phyloP scores from a whole-genome alignment of 2,888 invertebrate species.

The Resseliella maxima region DNA sequence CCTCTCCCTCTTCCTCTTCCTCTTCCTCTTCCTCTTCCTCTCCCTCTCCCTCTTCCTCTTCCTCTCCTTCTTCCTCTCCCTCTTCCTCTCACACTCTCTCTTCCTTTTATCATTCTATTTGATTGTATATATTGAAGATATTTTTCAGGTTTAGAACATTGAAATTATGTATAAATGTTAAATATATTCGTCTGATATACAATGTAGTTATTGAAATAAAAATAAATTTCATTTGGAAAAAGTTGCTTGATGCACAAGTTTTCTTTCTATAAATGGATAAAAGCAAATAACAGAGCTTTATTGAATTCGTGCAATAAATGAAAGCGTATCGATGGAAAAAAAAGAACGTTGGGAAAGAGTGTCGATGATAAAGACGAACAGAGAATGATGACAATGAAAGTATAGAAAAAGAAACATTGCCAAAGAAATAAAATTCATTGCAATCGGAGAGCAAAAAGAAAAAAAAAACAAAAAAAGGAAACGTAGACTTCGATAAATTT shows the following conservation, averaged over 20 bases:
- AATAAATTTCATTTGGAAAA: background rate
- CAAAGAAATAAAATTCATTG: slow-evolving; percentile 31
- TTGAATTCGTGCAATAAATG: background rate
- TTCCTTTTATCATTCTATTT: background rate
- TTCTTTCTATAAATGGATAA: background rate
- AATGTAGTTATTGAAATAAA: background rate
- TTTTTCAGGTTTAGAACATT: background rate
- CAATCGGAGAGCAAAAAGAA: no score
- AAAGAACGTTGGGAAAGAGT: background rate
- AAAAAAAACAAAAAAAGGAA: background rate
- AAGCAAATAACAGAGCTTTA: background rate
- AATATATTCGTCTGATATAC: slow-evolving; percentile 5
- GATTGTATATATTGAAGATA: background rate
- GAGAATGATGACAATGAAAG: background rate
- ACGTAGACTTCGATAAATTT: slow-evolving; percentile 19
- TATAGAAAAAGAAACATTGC: background rate
- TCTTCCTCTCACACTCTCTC: background rate
- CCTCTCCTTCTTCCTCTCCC: no score
- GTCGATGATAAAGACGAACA: background rate
- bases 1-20: no score
- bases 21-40: no score
- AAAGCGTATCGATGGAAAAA: background rate
- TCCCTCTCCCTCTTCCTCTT: no score
- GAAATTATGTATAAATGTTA: slow-evolving; percentile 4
- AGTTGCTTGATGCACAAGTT: background rate